Conservation (phyloP, 1,140 invertebrate species). For the Gyrodactylus salaris region DNA sequence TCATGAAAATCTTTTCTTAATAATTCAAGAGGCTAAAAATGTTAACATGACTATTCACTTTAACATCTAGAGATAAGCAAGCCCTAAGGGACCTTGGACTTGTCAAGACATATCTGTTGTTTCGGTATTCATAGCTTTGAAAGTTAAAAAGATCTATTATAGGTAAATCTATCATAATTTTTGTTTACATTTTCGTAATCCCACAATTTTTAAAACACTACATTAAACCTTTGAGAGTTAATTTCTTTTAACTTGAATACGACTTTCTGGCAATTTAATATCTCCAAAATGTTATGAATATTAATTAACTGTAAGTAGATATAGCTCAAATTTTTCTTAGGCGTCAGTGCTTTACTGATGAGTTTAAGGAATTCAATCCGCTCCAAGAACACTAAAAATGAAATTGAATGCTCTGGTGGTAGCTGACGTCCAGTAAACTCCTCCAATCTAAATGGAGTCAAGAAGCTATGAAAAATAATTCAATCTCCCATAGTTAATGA, state of each 20-base stretch:
- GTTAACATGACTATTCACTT: constrained; percentile 14
- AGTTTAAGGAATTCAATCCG: too few species aligned
- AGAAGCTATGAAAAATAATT: background rate
- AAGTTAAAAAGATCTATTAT: constrained; percentile 22
- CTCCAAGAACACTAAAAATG: background rate
- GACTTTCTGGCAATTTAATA: too few species aligned
- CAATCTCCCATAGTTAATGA: background rate
- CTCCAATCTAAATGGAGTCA: background rate
- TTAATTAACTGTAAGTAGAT: too few species aligned
- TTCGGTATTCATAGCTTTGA: constrained; percentile 19
- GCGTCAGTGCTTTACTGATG: too few species aligned
- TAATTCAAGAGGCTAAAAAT: background rate
- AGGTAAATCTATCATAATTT: constrained; percentile 2
- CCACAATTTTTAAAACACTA: too few species aligned
- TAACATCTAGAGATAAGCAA: constrained; percentile 21
- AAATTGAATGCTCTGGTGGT: background rate
- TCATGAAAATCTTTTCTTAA: background rate
- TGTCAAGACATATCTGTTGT: constrained; percentile 24
- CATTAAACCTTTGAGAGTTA: too few species aligned
- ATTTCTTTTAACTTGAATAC: too few species aligned
- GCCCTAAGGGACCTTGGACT: constrained; percentile 26
- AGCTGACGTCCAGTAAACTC: background rate
- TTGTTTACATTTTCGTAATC: background rate
- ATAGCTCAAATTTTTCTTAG: too few species aligned
- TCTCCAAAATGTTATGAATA: too few species aligned